These are phyloP conservation scores for Platycnemis pennipes DNA, from an alignment of 2,888 invertebrate genomes.

Conservation along the genomic window DNA sequence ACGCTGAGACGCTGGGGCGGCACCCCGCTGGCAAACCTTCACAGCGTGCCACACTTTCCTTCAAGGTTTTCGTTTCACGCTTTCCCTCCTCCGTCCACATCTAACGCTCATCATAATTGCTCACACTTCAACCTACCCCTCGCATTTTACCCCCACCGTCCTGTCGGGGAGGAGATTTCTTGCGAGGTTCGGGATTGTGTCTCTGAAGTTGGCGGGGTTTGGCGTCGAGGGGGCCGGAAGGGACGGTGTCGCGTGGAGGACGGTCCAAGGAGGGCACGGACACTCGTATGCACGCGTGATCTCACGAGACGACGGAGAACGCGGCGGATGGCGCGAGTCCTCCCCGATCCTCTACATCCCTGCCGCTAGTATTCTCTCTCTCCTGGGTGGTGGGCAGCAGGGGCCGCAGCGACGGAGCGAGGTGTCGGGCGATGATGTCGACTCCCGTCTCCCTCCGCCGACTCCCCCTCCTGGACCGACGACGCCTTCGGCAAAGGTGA, in stretches of 20 bases:
- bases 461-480: too few relatives aligned
- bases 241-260: conserved; percentile 6
- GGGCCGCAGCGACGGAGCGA: neutral
- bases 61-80: neutral
- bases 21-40: neutral
- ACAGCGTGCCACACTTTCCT: neutral
- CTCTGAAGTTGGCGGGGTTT: neutral
- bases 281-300: neutral
- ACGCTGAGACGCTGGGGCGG: neutral
- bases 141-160: neutral
- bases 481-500: too few relatives aligned
- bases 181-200: neutral
- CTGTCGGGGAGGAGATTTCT: neutral
- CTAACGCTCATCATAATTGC: neutral
- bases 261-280: neutral
- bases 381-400: neutral
- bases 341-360: neutral
- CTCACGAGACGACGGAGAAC: neutral
- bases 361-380: neutral
- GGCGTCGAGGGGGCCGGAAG: neutral
- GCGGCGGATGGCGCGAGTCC: neutral
- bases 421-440: neutral
- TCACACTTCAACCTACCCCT: neutral
- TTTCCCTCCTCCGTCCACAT: neutral
- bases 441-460: neutral